These are phyloP conservation scores for Dasypus novemcinctus DNA, from an alignment of 2,113 vertebrate genomes.

Conservation along the genomic window DNA sequence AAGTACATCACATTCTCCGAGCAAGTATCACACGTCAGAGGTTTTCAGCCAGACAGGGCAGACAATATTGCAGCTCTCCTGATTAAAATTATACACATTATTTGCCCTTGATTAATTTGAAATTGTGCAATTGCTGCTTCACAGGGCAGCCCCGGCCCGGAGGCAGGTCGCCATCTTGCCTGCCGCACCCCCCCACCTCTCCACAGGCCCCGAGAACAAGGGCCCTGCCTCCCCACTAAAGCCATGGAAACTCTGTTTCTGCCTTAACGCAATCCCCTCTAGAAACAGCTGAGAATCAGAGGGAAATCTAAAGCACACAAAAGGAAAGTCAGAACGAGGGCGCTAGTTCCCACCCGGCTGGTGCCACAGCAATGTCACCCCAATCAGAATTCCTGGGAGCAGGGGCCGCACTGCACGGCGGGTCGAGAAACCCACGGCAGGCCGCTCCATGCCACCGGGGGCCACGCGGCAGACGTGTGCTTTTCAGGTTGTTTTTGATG, in stretches of 20 bases:
- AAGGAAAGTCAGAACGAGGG: neutral
- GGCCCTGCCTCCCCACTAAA: neutral
- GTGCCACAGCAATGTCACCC: neutral
- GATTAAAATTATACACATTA: neutral
- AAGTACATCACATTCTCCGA: neutral
- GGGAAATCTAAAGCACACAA: neutral
- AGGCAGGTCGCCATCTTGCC: too few species aligned
- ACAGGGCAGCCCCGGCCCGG: too few species aligned
- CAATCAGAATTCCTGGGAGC: neutral
- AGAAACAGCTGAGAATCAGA: neutral
- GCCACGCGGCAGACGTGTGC: fast-evolving
- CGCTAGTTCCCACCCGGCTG: neutral
- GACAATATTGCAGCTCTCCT: neutral
- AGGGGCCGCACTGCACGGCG: fast-evolving
- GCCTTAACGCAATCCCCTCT: neutral
- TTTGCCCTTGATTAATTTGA: conserved; percentile 6
- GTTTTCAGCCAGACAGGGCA: neutral
- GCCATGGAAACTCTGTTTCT: neutral
- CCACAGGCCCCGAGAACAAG: neutral
- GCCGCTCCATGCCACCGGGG: fast-evolving
- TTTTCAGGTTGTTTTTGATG: neutral
- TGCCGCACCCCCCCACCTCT: too few species aligned
- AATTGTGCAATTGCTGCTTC: neutral
- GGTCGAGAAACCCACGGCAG: neutral
- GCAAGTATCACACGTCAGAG: fast-evolving